A percentile compares a stretch with the other conserved stretches of the same genome.
phyloP scores from a whole-genome alignment of 2,888 invertebrate genomes.

The Sinopyrophorus schimmeli region DNA sequence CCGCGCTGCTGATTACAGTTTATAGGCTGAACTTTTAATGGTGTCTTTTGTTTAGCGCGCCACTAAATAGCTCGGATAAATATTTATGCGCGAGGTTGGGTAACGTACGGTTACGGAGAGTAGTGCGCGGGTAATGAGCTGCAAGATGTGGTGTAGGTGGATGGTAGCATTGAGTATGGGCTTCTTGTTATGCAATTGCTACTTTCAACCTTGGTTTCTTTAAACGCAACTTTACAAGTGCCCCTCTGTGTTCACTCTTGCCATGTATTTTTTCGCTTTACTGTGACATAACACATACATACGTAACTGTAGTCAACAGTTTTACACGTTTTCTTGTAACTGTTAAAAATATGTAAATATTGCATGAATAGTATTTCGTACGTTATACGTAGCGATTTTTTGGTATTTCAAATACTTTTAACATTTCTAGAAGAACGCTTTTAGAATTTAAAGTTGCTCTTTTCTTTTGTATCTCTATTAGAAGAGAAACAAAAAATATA shows the following conservation, averaged over 20 bases:
- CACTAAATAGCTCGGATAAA: slow-evolving; percentile 49
- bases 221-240: slow-evolving; percentile 17
- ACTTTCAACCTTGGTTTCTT: slow-evolving; percentile 30
- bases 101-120: slow-evolving; percentile 46
- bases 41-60: slow-evolving; percentile 52
- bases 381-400: no score
- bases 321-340: slow-evolving; percentile 10
- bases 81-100: slow-evolving; percentile 49
- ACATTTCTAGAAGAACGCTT: no score
- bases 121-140: slow-evolving; percentile 47
- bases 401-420: no score
- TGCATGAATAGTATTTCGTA: no score
- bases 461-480: no score
- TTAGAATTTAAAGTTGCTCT: no score
- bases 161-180: slow-evolving; percentile 31
- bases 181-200: slow-evolving; percentile 39
- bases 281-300: slow-evolving; percentile 6
- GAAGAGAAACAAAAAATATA: no score
- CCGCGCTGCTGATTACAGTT: slow-evolving; percentile 49
- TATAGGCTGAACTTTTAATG: slow-evolving; percentile 51
- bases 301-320: slow-evolving; percentile 4
- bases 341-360: no score
- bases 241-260: neutral
- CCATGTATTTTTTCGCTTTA: slow-evolving; percentile 1
- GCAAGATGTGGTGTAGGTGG: slow-evolving; percentile 49